Evolutionary conservation across 2,888 invertebrate species (phyloP).

Genomic region (Mythimna albipuncta): DNA sequence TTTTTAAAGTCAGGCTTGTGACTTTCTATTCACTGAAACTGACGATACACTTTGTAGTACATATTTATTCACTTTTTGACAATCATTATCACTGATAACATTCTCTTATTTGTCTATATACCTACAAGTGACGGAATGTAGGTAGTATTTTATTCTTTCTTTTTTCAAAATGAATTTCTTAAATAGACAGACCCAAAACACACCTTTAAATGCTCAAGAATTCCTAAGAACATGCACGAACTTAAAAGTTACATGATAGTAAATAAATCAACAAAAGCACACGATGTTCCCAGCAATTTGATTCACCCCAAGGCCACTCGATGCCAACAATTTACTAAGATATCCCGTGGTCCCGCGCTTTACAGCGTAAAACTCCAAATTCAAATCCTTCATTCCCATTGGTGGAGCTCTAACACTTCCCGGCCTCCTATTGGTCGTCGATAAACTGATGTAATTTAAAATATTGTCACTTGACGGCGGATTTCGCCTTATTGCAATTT

Average conservation of each 20-base stretch:
- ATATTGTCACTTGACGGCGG: conserved; percentile 86
- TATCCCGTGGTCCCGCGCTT: conserved; percentile 71
- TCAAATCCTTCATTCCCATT: conserved; percentile 78
- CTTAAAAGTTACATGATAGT: conserved; percentile 13
- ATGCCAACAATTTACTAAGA: conserved; percentile 70
- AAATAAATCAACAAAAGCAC: conserved; percentile 45
- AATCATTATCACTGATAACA: background rate
- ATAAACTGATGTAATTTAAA: conserved; percentile 87
- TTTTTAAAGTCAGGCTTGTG: too few relatives aligned
- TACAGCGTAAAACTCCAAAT: conserved; percentile 79
- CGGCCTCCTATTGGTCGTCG: conserved; percentile 80
- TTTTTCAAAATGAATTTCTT: too few relatives aligned
- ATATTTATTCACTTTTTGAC: background rate
- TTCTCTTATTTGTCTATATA: background rate
- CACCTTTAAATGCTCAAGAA: background rate
- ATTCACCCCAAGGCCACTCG: conserved; percentile 72
- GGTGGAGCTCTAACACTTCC: conserved; percentile 70
- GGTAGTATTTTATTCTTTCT: too few relatives aligned
- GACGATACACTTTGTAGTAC: too few relatives aligned
- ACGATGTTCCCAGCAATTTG: conserved; percentile 54
- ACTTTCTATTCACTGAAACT: too few relatives aligned
- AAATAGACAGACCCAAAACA: background rate
- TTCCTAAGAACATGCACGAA: background rate
- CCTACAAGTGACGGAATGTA: background rate
- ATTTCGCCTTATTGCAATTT: conserved; percentile 87